Evolutionary conservation across 2,888 invertebrate genomes (phyloP), one percentile per base, ranked within the genome.

Genomic region (Zeuzera pyrina): DNA sequence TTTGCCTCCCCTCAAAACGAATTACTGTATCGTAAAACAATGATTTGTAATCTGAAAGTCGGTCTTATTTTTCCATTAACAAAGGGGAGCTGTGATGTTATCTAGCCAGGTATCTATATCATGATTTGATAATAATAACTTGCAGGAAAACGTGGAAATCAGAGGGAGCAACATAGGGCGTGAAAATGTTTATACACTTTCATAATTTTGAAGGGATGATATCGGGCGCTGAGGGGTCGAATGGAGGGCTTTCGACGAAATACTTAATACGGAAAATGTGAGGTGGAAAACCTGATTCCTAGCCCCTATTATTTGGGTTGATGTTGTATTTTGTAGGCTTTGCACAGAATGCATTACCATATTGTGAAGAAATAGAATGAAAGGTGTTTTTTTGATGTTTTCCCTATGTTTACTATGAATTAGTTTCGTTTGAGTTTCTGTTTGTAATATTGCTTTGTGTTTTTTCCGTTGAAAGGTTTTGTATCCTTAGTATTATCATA

Each of bases 181-280:
- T 77, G 78, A 79, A 77, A 81, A 79, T 79, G 77, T 83, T 79
- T 77, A 79, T 79, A 81, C 79, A 78, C 73, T 78, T 79, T 78
- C 76, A 81, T 81, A 81, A 81, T 81, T 79, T 76, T 63, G 68
- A 76, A 62, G 81, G 81, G 78, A 71, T 76, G 67, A 70, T 73
- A 78, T 76, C 70, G 64, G 57, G 73, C 68, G 58, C 59, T 58
- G 67, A 68, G 71, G 78, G 74, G 67, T 50, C 52, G 31, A 35
- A 56, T 48, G 61, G 61, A 64, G 64, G 67, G 72, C 69, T 76
- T 76, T 74, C 74, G 68, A 69, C 70, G 69, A 70, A 74, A 76
- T 74, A 68, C 74, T 72, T 72, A 72, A 71, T 69, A 67, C 61
- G 65, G 62, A 68, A 77, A 78, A 77, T 74, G 66, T 62, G 70